Evolutionary conservation across 2,113 vertebrate species (phyloP), one percentile per base, ranked within the genome.

Genomic region (Podilymbus podiceps): DNA sequence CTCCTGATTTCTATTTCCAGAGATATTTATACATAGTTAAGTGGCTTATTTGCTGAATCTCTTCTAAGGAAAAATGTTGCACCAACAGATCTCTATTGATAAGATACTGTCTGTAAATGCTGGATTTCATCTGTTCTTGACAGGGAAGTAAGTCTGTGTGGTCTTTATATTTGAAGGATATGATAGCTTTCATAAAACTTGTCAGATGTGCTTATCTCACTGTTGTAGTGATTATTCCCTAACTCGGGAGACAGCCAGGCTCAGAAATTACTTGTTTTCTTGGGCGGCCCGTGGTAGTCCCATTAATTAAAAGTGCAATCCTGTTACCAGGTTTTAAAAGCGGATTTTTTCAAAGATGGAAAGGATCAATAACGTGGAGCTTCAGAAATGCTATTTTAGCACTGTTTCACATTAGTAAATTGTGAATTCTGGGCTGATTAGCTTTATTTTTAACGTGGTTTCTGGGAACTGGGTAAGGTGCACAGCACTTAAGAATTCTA

Each of bases 401-500:
- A 63, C n/a, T 71, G 23, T 63, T 84, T n/a, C 25, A 6, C 0
- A 0, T 72, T 62, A 53, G 21, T 49, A 53, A 68, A 10, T 6
- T 14, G 20, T 52, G 63, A 69, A 44, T 15, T 42, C 40, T 64
- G 58, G 13, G 31, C 52, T 71, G 56, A 55, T 71, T 0, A 75
- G 28, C 42, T 62, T 86, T 80, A 13, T 80, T 90, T 56, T 56
- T 75, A 9, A 24, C 0, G 0, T 68, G 25, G 22, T 76, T 38
- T 59, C n/a, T 58, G 47, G 42, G 35, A 24, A 11, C 21, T 25
- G 12, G 3, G 5, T 53, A 10, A 17, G 9, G 6, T 9, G 12
- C 40, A 18, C 13, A 56, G 40, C 5, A 3, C 3, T 52, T 38
- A 8, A 9, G n/a, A 50, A n/a, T 4, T 15, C 13, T 0, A 0